Base-by-base conservation (phyloP, 2,113 vertebrate species). In the Myodes glareolus region DNA sequence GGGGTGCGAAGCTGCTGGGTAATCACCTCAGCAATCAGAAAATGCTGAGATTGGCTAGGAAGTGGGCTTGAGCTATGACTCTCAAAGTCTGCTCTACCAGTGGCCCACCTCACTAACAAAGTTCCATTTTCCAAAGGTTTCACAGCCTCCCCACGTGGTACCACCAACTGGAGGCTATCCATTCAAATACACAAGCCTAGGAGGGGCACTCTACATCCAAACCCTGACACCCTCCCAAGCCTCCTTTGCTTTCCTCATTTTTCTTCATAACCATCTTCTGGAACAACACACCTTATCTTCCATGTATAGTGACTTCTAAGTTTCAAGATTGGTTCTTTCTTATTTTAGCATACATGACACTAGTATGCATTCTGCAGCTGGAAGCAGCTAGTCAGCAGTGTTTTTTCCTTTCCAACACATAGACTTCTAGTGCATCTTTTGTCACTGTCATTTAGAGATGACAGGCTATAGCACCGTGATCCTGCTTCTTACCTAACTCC, bases 261-360 rank as follows among this genome's bases (percentile, higher is more conserved):
- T 67, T 61, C 47, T 91, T 68, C 9, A 73, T 50, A 33, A 50
- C 45, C 27, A 73, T 31, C 33, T 88, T 85, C 47, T 68, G 16
- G 75, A 14, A 76, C 13, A 81, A n/a, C 50, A 33, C 33, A 36
- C n/a, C 21, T 47, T 90, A 52, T 50, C 81, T 72, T 11, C 16
- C 23, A 13, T 11, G 88, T 14, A 33, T 45, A 76, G 65, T 29
- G 50, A 36, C 23, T 29, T 84, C n/a, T 61, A 55, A 97, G 36
- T 61, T 88, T 33, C 7, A 68, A 0, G 17, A 65, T 9, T 63
- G 17, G 42, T 9, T 63, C 31, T 36, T 86, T 39, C 52, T 63
- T 61, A 52, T 36, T 78, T 76, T 76, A 91, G 80, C 3, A 94
- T 85, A 81, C 50, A 94, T 91, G n/a, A 90, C 61, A 52, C 70